Conservation (phyloP, 2,888 invertebrate genomes). For the Odontocolon sp. region DNA sequence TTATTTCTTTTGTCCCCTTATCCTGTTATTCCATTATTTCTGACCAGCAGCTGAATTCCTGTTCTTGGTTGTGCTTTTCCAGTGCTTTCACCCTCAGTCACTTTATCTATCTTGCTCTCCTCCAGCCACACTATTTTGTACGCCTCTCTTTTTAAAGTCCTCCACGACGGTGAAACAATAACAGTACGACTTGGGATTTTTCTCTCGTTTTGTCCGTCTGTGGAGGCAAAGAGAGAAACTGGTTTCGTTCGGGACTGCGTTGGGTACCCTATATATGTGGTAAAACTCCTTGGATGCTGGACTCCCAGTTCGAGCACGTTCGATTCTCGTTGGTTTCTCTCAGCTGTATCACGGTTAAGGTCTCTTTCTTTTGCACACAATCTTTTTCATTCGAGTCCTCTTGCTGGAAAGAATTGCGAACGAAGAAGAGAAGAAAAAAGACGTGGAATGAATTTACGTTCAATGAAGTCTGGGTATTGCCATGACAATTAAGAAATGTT, state of each 20-base stretch:
- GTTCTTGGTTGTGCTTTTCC: conserved; percentile 11
- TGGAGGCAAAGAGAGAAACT: conserved; percentile 57
- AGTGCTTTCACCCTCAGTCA: conserved; percentile 4
- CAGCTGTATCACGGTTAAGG: conserved; percentile 2
- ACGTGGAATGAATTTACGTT: conserved; percentile 29
- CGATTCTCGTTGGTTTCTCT: conserved; percentile 47
- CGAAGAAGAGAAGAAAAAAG: neutral
- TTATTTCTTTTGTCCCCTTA: conserved; percentile 25
- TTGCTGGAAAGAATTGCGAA: conserved; percentile 1
- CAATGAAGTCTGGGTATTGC: conserved; percentile 8
- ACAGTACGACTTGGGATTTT: conserved; percentile 38
- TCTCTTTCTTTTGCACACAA: conserved; percentile 35
- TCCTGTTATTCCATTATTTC: conserved; percentile 62
- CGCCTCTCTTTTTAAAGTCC: conserved; percentile 28
- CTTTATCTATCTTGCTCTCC: conserved; percentile 6
- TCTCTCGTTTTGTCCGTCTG: conserved; percentile 11
- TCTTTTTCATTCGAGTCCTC: conserved; percentile 30
- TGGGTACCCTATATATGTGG: conserved; percentile 14
- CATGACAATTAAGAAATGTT: conserved; percentile 33
- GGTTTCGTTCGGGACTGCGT: conserved; percentile 57
- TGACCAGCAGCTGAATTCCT: conserved; percentile 20
- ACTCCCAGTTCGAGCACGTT: conserved; percentile 33
- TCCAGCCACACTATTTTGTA: conserved; percentile 9
- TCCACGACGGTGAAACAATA: conserved; percentile 63
- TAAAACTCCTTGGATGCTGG: conserved; percentile 14